Conservation (phyloP, 2,797 vertebrate species). For the Pangasius krempfi region DNA sequence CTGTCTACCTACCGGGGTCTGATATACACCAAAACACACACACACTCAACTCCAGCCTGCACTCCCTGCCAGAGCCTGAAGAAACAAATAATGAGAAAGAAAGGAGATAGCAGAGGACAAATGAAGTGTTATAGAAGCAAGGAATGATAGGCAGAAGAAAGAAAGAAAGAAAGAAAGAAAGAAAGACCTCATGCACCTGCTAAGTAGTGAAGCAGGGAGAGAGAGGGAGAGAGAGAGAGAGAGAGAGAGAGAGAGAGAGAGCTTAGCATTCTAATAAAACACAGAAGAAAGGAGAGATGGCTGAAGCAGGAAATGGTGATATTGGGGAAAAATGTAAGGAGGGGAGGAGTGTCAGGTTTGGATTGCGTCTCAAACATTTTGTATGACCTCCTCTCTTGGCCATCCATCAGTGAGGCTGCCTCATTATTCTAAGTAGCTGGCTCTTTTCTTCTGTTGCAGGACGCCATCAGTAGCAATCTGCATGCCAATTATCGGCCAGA, state of each 20-base stretch:
- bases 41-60: neutral
- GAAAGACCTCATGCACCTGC: slow-evolving; percentile 54
- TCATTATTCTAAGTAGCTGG: slow-evolving; percentile 97
- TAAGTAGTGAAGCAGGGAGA: slow-evolving; percentile 63
- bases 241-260: slow-evolving; percentile 1
- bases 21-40: slow-evolving; percentile 60
- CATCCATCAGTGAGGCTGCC: slow-evolving; percentile 95
- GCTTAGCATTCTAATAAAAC: slow-evolving; percentile 49
- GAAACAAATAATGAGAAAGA: slow-evolving; percentile 12
- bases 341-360: slow-evolving; percentile 60
- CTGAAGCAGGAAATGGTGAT: slow-evolving; percentile 69
- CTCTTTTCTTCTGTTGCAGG: slow-evolving; percentile 89
- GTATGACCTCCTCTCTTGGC: slow-evolving; percentile 91
- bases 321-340: slow-evolving; percentile 39
- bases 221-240: slow-evolving; percentile 16
- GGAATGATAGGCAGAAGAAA: neutral
- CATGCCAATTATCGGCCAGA: slow-evolving; percentile 99
- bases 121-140: neutral
- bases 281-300: slow-evolving; percentile 57
- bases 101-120: neutral
- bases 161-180: slow-evolving; percentile 15
- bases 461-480: slow-evolving; percentile 99
- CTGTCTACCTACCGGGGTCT: slow-evolving; percentile 67
- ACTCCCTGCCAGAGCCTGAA: neutral
- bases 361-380: slow-evolving; percentile 85